Evolutionary conservation across 2,113 vertebrate species (phyloP).

Genomic region (rabbit (Oryctolagus cuniculus)): DNA sequence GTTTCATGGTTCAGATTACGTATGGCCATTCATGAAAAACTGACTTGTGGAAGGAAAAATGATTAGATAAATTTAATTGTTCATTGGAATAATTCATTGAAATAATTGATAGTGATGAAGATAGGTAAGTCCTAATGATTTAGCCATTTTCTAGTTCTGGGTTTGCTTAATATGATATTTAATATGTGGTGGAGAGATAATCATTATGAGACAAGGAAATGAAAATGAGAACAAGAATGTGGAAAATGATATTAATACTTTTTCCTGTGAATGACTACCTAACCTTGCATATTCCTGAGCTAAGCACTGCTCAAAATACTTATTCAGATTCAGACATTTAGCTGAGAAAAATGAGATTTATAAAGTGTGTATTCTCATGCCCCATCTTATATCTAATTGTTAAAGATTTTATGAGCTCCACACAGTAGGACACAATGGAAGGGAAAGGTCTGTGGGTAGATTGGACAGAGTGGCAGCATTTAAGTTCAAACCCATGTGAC

Average conservation of each 20-base stretch:
- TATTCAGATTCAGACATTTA: neutral
- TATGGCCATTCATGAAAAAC: neutral
- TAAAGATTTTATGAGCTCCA: neutral
- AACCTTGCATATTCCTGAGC: neutral
- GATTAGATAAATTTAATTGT: neutral
- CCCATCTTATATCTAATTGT: neutral
- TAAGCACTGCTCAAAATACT: neutral
- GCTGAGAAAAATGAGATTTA: neutral
- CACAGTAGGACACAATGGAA: neutral
- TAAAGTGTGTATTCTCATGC: neutral
- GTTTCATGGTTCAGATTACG: slow-evolving; percentile 62
- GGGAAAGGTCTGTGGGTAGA: accelerated
- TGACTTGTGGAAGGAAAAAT: neutral
- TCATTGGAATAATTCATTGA: neutral
- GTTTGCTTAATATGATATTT: neutral
- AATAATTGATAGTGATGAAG: too few relatives aligned
- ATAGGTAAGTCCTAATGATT: neutral
- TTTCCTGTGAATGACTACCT: neutral
- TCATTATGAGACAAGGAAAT: neutral
- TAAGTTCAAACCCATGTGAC: neutral
- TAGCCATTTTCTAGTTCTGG: neutral
- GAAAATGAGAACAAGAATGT: neutral
- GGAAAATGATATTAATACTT: neutral
- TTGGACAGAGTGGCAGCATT: neutral
- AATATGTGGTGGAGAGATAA: neutral